Percentiles rank a stretch among this genome's conserved stretches.
These are phyloP conservation scores for Amphiprion clarkii DNA, from an alignment of 2,797 vertebrate genomes.

Conservation along the genomic window DNA sequence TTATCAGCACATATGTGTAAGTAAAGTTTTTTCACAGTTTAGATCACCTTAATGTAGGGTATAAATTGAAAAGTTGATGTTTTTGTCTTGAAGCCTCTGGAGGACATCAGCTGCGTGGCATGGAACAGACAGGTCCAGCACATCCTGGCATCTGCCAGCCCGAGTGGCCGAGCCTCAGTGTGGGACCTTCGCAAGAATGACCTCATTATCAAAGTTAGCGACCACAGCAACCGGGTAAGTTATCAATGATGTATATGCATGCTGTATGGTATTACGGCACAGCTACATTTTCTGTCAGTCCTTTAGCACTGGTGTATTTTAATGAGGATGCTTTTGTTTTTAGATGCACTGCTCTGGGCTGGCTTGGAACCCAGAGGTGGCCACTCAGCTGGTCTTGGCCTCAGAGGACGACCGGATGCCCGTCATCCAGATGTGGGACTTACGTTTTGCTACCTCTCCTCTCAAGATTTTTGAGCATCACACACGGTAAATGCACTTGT, in stretches of 20 bases:
- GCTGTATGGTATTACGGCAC: too few species aligned
- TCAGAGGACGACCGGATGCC: conserved; percentile 97
- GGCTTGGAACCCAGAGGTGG: conserved; percentile 97
- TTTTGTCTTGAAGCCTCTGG: conserved; percentile 85
- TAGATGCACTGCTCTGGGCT: conserved; percentile 99
- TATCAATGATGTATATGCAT: not conserved
- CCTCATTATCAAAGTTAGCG: conserved; percentile 99
- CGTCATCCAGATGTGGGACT: conserved; percentile 98
- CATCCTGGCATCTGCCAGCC: conserved; percentile 96
- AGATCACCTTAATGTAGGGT: not conserved
- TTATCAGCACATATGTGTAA: not conserved
- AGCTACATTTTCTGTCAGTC: not conserved
- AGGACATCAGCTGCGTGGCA: conserved; percentile 95
- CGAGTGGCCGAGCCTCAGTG: conserved; percentile 93
- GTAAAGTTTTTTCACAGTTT: not conserved
- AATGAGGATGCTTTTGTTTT: not conserved
- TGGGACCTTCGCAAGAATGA: conserved; percentile 99
- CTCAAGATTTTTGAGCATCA: conserved; percentile 97
- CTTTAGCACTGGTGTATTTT: not conserved
- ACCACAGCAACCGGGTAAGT: conserved; percentile 96
- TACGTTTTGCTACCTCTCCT: conserved; percentile 97
- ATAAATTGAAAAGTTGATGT: not conserved
- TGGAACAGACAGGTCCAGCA: conserved; percentile 99
- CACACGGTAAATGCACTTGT: conserved; percentile 85
- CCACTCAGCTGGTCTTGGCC: conserved; percentile 95